Conservation (phyloP, 2,113 vertebrate genomes). For the Dipodomys merriami region DNA sequence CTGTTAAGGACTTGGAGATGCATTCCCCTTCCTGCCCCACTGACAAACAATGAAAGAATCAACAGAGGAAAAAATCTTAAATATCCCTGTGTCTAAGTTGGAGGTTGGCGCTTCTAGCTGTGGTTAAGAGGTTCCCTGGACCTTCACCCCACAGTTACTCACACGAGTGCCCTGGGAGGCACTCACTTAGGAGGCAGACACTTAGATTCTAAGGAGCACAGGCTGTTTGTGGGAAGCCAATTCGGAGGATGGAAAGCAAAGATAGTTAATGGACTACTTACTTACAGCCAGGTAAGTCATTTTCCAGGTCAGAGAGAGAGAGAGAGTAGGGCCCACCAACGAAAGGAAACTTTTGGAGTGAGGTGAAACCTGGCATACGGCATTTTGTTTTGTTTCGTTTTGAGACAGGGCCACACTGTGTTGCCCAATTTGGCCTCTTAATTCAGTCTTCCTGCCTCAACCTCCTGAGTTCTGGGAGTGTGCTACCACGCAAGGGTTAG, state of each 20-base stretch:
- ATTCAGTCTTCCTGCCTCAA: too few relatives aligned
- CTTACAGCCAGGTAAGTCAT: background rate
- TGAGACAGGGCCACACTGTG: too few relatives aligned
- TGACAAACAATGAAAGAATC: background rate
- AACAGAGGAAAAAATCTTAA: background rate
- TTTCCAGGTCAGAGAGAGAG: background rate
- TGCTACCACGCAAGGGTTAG: too few relatives aligned
- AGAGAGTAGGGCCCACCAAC: background rate
- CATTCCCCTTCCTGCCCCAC: background rate
- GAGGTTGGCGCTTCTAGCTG: background rate
- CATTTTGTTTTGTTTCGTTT: too few relatives aligned
- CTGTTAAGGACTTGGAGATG: background rate
- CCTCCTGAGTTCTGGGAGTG: too few relatives aligned
- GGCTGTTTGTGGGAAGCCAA: background rate
- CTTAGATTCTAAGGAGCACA: background rate
- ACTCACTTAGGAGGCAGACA: background rate
- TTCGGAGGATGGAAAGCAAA: background rate
- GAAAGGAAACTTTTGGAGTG: background rate
- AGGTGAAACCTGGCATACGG: too few relatives aligned
- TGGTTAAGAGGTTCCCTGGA: background rate
- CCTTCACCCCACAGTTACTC: background rate
- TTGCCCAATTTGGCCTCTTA: too few relatives aligned
- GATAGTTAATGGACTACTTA: background rate
- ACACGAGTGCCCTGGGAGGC: fast-evolving
- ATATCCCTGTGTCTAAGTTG: background rate